Base-by-base conservation (phyloP, 1,140 invertebrate species). In the Babylonia areolata region DNA sequence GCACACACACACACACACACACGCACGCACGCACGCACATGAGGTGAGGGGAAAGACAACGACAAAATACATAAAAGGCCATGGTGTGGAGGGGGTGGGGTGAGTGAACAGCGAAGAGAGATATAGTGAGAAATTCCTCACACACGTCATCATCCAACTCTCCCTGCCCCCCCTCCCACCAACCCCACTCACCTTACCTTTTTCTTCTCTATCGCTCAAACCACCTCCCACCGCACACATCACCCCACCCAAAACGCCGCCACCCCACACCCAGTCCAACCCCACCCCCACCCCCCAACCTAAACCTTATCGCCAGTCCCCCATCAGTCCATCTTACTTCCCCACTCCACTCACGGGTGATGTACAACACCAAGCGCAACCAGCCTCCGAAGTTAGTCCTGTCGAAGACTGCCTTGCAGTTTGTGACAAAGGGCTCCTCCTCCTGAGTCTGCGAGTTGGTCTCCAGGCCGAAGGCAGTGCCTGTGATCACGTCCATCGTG, bases 401-500 rank as follows among this genome's bases (percentile, higher is more conserved):
- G 33, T 2, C 0, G 69, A 84, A 84, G 17, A 84, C 2, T 1
- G 3, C 6, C 82, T 75, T 84, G 20, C 20, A 46, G 69, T 73
- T 20, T 0, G n/a, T 1, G 37, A 75, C 40, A n/a, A 84, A 84
- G 20, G 82, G 82, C 33, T 84, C 82, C 17, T 33, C 82, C 1
- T 69, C 58, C 39, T 71, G 23, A 20, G 64, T 84, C 82, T 75
- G 82, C 0, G 82, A 84, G 64, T 84, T 84, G 39, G 82, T 84
- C 39, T 84, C 82, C 82, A 84, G 82, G 5, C 82, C 82, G 31
- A 84, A 84, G 23, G 39, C 82, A 3, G 82, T 84, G 20, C 82
- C 82, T 37, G 82, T 69, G 37, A 84, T 73, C 82, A 84, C 82
- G 39, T 84, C 82, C 64, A 84, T n/a, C 11, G 82, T 84, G 64